These are phyloP conservation scores for Malurus cyaneus DNA, from an alignment of 2,113 vertebrate genomes.

Conservation along the genomic window DNA sequence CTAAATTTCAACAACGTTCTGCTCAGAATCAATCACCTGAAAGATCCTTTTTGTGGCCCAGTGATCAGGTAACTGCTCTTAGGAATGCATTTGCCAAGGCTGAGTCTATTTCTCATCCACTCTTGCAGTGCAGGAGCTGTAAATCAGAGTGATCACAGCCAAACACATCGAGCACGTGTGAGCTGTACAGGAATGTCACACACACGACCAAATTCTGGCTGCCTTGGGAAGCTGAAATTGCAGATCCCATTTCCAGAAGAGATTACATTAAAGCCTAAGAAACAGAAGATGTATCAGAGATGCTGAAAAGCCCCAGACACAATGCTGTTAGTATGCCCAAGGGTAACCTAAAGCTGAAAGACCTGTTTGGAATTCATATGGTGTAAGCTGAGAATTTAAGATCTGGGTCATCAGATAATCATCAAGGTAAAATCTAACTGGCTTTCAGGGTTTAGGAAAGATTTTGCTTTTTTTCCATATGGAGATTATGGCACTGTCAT, in stretches of 20 bases:
- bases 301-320: neutral
- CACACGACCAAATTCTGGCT: neutral
- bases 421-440: slow-evolving; percentile 57
- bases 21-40: neutral
- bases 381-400: slow-evolving; percentile 1
- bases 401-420: slow-evolving; percentile 63
- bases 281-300: neutral
- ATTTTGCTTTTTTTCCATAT: slow-evolving; percentile 59
- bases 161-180: rapidly evolving
- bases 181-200: neutral
- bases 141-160: neutral
- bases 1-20: neutral
- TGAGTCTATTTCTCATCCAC: neutral
- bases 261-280: neutral
- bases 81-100: neutral
- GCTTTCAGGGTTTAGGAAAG: slow-evolving; percentile 57
- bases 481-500: slow-evolving; percentile 35
- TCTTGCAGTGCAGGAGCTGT: neutral
- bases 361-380: slow-evolving; percentile 23
- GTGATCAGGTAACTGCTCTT: neutral
- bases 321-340: neutral
- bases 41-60: neutral
- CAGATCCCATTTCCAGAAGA: neutral
- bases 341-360: slow-evolving; percentile 12
- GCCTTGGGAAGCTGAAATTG: neutral